phyloP scores from a whole-genome alignment of 2,797 vertebrate genomes.

The Sebastes trivittatus region DNA sequence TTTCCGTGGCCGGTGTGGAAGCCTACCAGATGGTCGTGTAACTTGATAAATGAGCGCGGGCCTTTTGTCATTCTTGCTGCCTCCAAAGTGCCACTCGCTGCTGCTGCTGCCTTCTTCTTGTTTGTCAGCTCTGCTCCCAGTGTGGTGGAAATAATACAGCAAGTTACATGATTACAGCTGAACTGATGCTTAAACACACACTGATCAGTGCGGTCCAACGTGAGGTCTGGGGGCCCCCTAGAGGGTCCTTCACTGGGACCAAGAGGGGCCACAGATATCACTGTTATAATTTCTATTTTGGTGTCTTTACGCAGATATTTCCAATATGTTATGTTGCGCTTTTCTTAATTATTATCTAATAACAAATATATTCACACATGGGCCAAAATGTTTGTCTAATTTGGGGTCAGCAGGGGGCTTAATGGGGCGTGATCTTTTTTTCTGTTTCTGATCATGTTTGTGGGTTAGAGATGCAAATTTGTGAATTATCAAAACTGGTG shows the following conservation, averaged over 20 bases:
- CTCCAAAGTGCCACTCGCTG: constrained; percentile 43
- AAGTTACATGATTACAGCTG: constrained; percentile 22
- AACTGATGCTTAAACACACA: constrained; percentile 25
- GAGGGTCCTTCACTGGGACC: constrained; percentile 4
- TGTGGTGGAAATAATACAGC: constrained; percentile 43
- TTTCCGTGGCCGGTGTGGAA: constrained; percentile 63
- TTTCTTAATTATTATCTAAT: neutral
- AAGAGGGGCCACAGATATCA: neutral
- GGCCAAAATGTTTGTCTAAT: neutral
- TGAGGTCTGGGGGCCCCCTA: constrained; percentile 14
- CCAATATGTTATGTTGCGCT: neutral
- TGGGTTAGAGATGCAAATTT: constrained; percentile 24
- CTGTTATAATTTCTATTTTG: neutral
- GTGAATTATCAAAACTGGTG: constrained; percentile 28
- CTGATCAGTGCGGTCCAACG: neutral
- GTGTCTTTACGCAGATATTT: neutral
- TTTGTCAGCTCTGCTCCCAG: constrained; percentile 25
- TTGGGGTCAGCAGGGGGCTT: constrained; percentile 34
- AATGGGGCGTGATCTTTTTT: neutral
- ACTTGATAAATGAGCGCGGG: constrained; percentile 76
- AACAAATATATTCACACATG: neutral
- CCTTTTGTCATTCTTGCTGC: constrained; percentile 57
- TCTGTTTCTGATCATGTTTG: constrained; percentile 31
- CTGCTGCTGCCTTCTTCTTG: constrained; percentile 4
- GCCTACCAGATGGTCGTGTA: constrained; percentile 75